Percentiles rank a stretch among this genome's conserved stretches.
Evolutionary conservation across 2,888 invertebrate species (phyloP).

Genomic region (Taenaris catops): DNA sequence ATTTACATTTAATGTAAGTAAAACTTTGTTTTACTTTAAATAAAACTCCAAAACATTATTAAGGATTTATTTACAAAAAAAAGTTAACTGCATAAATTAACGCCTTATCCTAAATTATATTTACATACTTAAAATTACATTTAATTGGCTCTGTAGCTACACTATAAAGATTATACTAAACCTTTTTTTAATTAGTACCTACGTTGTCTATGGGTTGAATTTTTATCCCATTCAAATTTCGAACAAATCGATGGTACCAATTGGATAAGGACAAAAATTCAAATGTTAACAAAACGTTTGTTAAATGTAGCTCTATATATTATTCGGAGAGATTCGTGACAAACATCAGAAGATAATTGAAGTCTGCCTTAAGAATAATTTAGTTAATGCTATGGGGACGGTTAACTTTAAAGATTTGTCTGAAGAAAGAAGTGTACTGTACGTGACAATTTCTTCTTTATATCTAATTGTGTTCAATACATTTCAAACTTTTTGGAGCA

Average conservation of each 20-base stretch:
- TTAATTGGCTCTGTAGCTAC: conserved; percentile 24
- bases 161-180: conserved; percentile 13
- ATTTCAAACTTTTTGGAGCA: too few relatives aligned
- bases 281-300: too few relatives aligned
- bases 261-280: conserved; percentile 3
- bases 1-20: conserved; percentile 8
- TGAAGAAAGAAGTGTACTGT: too few relatives aligned
- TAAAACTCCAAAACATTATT: conserved; percentile 20
- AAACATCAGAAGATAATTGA: too few relatives aligned
- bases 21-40: conserved; percentile 14
- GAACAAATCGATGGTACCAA: conserved; percentile 2
- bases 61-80: conserved; percentile 71
- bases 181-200: conserved; percentile 3
- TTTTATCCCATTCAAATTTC: too few relatives aligned
- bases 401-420: too few relatives aligned
- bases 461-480: too few relatives aligned
- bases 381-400: too few relatives aligned
- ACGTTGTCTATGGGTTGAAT: not conserved
- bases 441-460: too few relatives aligned
- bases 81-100: conserved; percentile 65
- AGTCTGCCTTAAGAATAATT: too few relatives aligned
- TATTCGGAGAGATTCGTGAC: too few relatives aligned
- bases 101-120: conserved; percentile 60
- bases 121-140: conserved; percentile 64
- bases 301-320: too few relatives aligned